Conservation (phyloP, 2,888 invertebrate genomes). For the Pterostichus madidus region DNA sequence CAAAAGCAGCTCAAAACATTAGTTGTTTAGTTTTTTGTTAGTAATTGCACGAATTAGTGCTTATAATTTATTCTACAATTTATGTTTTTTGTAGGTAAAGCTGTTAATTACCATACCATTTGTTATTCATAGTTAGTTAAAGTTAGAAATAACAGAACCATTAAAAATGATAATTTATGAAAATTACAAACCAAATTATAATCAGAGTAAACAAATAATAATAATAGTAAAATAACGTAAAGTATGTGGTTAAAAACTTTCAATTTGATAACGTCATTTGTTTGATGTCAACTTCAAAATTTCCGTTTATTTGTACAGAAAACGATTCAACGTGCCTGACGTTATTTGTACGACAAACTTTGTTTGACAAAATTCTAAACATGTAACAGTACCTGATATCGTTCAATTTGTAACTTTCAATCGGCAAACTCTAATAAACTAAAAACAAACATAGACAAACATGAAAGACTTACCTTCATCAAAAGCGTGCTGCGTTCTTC, state of each 20-base stretch:
- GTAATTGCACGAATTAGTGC: background rate
- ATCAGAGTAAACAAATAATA: background rate
- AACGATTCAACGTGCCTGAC: background rate
- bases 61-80: background rate
- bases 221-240: background rate
- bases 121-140: constrained; percentile 21
- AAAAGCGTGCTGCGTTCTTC: constrained; percentile 74
- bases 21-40: background rate
- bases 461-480: constrained; percentile 74
- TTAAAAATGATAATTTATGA: constrained; percentile 7
- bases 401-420: constrained; percentile 50
- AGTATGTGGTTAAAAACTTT: background rate
- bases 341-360: constrained; percentile 34
- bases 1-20: background rate
- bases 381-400: constrained; percentile 29
- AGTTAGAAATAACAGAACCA: constrained; percentile 11
- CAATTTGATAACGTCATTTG: constrained; percentile 16
- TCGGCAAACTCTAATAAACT: background rate
- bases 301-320: constrained; percentile 21
- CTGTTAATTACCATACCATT: constrained; percentile 21
- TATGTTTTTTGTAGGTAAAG: constrained; percentile 6
- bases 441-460: background rate
- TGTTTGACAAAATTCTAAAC: background rate
- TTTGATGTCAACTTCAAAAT: constrained; percentile 18
- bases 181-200: constrained; percentile 28